Conservation (phyloP, 2,888 invertebrate species). For the Trissoscelio sp. region DNA sequence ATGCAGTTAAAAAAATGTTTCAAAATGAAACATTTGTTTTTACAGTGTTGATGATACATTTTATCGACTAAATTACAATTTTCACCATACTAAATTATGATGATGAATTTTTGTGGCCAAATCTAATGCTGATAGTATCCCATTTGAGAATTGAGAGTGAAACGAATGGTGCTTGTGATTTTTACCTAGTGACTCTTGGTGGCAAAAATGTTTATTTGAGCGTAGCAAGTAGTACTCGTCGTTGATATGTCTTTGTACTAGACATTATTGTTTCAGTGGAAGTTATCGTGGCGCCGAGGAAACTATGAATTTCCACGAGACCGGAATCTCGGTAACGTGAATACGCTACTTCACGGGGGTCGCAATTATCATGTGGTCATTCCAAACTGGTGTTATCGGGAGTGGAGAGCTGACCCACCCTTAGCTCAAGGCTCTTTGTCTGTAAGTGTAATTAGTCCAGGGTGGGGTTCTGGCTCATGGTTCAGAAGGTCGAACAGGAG, state of each 20-base stretch:
- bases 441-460: conserved; percentile 83
- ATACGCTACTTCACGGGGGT: conserved; percentile 73
- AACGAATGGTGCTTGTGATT: conserved; percentile 27
- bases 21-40: too few relatives aligned
- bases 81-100: too few relatives aligned
- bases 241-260: conserved; percentile 54
- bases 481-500: conserved; percentile 70
- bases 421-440: conserved; percentile 81
- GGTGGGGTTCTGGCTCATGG: conserved; percentile 77
- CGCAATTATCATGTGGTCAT: conserved; percentile 83
- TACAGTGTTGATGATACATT: too few relatives aligned
- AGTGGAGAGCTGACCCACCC: conserved; percentile 76
- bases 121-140: too few relatives aligned
- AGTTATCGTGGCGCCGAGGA: conserved; percentile 72
- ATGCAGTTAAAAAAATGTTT: too few relatives aligned
- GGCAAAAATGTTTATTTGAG: conserved; percentile 45
- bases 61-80: too few relatives aligned
- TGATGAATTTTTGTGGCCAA: too few relatives aligned
- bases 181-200: not conserved
- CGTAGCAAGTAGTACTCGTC: conserved; percentile 24
- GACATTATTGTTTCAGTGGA: conserved; percentile 62
- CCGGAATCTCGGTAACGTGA: conserved; percentile 76
- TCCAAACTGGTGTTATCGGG: conserved; percentile 81
- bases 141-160: too few relatives aligned
- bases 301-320: conserved; percentile 79